Percentiles rank a stretch among this genome's conserved stretches.
These are phyloP conservation scores for Temnothorax ravouxi DNA, from an alignment of 2,888 invertebrate genomes.

Conservation along the genomic window DNA sequence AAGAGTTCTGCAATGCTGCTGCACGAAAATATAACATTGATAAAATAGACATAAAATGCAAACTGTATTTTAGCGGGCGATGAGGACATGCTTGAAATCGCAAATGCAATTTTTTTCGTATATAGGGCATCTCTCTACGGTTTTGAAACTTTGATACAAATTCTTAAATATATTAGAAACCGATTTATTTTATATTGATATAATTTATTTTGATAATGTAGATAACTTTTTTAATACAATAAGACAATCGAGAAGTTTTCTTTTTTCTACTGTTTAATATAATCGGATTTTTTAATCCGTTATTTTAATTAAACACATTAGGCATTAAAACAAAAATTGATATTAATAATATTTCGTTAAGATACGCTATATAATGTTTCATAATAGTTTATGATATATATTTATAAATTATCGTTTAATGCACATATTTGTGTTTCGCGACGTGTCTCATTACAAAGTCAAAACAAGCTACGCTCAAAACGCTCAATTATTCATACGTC, in stretches of 20 bases:
- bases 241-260: background rate
- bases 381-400: conserved; percentile 42
- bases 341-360: background rate
- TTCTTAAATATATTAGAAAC: background rate
- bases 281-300: background rate
- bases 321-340: background rate
- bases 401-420: conserved; percentile 29
- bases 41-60: conserved; percentile 44
- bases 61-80: conserved; percentile 21
- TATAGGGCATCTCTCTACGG: background rate
- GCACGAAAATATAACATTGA: conserved; percentile 48
- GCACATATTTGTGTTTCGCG: conserved; percentile 1
- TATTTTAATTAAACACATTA: background rate
- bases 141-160: conserved; percentile 6
- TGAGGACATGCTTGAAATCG: conserved; percentile 18
- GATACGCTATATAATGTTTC: conserved; percentile 22
- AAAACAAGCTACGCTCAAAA: conserved; percentile 45
- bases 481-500: conserved; percentile 44
- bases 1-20: conserved; percentile 38
- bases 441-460: conserved; percentile 45
- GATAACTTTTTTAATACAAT: background rate
- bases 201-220: conserved; percentile 17
- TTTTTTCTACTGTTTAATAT: background rate
- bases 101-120: conserved; percentile 14
- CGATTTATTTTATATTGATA: background rate